These are phyloP conservation scores for Ctenopoma kingsleyae DNA, from an alignment of 2,797 vertebrate genomes.

Conservation along the genomic window DNA sequence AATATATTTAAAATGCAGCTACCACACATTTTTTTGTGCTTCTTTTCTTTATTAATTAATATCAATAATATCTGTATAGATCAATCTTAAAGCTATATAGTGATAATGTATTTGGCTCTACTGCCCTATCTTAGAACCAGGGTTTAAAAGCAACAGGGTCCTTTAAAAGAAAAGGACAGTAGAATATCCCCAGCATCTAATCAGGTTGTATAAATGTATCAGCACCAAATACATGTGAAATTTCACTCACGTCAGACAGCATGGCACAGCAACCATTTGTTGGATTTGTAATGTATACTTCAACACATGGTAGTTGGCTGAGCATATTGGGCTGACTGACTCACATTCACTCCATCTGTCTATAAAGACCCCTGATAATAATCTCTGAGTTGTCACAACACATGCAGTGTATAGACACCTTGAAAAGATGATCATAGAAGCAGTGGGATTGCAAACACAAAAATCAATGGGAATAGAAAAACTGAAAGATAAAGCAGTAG, in stretches of 20 bases:
- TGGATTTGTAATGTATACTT: neutral
- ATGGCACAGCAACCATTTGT: neutral
- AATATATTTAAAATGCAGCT: too few relatives aligned
- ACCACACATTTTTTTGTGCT: too few relatives aligned
- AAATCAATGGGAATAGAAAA: slow-evolving; percentile 32
- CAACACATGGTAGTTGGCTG: neutral
- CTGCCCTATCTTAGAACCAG: neutral
- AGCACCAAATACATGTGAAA: neutral
- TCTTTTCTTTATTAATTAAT: too few relatives aligned
- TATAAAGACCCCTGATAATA: neutral
- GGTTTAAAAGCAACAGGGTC: slow-evolving; percentile 2
- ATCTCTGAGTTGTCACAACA: neutral
- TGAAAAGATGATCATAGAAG: slow-evolving; percentile 2
- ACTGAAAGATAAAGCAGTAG: too few relatives aligned
- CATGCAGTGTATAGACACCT: neutral
- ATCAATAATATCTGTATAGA: too few relatives aligned
- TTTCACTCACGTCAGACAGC: neutral
- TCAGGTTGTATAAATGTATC: slow-evolving; percentile 1
- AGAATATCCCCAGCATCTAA: neutral
- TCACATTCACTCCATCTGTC: neutral
- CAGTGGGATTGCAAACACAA: slow-evolving; percentile 26
- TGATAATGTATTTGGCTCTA: too few relatives aligned
- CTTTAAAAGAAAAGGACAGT: neutral
- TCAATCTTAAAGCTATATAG: too few relatives aligned
- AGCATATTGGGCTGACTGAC: slow-evolving; percentile 1